Conservation (phyloP, 2,113 vertebrate species). For the Taxidea taxus region DNA sequence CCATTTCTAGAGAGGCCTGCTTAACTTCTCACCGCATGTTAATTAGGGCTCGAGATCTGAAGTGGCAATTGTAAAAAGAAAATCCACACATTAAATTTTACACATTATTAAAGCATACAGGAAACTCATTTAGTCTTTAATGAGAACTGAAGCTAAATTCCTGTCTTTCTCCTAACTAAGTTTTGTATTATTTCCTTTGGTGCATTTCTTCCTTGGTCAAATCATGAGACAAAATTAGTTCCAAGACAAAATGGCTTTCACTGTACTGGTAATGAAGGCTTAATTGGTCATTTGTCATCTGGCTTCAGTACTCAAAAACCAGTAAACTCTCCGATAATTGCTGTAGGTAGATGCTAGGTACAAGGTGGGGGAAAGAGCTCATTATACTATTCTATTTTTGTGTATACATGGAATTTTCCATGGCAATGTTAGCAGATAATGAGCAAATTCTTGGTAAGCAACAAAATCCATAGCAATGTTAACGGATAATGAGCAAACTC, state of each 20-base stretch:
- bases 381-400: background rate
- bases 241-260: constrained; percentile 55
- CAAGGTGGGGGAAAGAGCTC: background rate
- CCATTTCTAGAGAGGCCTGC: background rate
- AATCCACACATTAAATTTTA: constrained; percentile 45
- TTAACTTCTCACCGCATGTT: constrained; percentile 26
- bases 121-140: constrained; percentile 51
- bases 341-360: background rate
- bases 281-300: constrained; percentile 39
- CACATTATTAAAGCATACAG: constrained; percentile 33
- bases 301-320: constrained; percentile 32
- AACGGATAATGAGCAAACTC: constrained; percentile 12
- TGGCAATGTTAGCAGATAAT: constrained; percentile 34
- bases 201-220: constrained; percentile 37
- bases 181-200: constrained; percentile 42
- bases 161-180: constrained; percentile 49
- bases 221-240: constrained; percentile 64
- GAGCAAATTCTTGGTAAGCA: background rate
- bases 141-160: constrained; percentile 45
- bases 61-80: constrained; percentile 51
- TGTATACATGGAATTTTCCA: background rate
- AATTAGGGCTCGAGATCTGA: constrained; percentile 40
- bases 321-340: constrained; percentile 3
- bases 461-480: background rate
- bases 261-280: background rate